These are phyloP conservation scores for Notechis scutatus DNA, from an alignment of 2,113 vertebrate species.

Conservation along the genomic window DNA sequence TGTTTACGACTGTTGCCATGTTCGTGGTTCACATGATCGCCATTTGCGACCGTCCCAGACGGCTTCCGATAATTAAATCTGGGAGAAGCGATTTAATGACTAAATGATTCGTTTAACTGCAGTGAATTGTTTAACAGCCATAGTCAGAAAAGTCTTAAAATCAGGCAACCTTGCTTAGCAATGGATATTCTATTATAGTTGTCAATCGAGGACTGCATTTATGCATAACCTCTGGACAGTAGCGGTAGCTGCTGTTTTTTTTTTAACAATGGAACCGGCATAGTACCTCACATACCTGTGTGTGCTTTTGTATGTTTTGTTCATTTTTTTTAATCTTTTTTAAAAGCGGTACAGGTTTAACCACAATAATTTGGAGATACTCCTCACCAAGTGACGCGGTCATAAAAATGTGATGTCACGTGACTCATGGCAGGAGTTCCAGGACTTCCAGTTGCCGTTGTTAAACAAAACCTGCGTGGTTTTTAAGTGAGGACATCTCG, in stretches of 20 bases:
- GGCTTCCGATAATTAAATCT: too few species aligned
- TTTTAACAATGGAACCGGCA: neutral
- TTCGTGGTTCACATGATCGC: neutral
- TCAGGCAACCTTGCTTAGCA: neutral
- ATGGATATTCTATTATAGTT: neutral
- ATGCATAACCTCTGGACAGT: neutral
- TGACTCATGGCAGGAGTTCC: neutral
- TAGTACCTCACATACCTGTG: neutral
- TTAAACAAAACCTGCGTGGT: neutral
- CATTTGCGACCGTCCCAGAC: neutral
- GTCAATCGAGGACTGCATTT: neutral
- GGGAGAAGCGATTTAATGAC: neutral
- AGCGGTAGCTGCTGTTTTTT: neutral
- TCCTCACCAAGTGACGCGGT: neutral
- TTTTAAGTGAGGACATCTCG: neutral
- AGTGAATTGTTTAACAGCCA: neutral
- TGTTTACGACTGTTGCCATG: neutral
- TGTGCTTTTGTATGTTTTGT: neutral
- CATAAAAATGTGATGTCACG: neutral
- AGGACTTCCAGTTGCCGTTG: neutral
- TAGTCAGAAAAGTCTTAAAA: neutral
- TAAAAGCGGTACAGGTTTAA: neutral
- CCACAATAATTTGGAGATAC: neutral
- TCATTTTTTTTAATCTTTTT: neutral
- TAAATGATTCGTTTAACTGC: neutral